Evolutionary conservation across 1,140 invertebrate genomes (phyloP).

Genomic region (Solenopsis invicta): DNA sequence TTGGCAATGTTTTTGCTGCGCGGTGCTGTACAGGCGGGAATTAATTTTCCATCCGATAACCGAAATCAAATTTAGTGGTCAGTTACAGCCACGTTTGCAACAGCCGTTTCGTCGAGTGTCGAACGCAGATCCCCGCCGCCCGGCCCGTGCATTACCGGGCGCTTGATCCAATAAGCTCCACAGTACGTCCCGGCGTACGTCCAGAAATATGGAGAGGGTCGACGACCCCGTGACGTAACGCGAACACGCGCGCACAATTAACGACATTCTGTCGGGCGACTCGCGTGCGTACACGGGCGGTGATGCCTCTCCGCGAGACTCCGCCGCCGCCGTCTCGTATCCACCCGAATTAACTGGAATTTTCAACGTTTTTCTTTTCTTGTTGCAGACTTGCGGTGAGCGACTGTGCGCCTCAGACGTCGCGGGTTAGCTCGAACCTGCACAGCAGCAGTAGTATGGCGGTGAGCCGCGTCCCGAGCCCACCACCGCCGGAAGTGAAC

Average conservation of each 20-base stretch:
- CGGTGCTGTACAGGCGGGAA: neutral
- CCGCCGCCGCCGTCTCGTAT: neutral
- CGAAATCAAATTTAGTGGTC: neutral
- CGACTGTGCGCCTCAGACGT: constrained; percentile 94
- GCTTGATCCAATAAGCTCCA: constrained; percentile 11
- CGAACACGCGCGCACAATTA: constrained; percentile 42
- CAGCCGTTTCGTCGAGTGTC: constrained; percentile 19
- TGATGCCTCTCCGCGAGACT: constrained; percentile 15
- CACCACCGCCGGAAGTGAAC: constrained; percentile 95
- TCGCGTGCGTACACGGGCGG: neutral
- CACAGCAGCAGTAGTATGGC: constrained; percentile 93
- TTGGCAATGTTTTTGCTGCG: no score
- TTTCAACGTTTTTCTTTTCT: neutral
- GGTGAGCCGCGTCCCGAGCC: constrained; percentile 96
- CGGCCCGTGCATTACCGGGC: neutral
- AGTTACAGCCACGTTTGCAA: neutral
- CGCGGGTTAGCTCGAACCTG: constrained; percentile 93
- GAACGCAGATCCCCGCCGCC: neutral
- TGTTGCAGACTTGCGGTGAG: constrained; percentile 93
- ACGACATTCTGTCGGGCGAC: constrained; percentile 34
- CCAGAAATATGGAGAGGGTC: constrained; percentile 55
- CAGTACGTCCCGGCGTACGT: neutral
- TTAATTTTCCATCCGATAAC: constrained; percentile 16
- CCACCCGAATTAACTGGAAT: constrained; percentile 38
- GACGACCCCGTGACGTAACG: constrained; percentile 47